Conservation (phyloP, 2,113 vertebrate species). For the Hippoglossus stenolepis region DNA sequence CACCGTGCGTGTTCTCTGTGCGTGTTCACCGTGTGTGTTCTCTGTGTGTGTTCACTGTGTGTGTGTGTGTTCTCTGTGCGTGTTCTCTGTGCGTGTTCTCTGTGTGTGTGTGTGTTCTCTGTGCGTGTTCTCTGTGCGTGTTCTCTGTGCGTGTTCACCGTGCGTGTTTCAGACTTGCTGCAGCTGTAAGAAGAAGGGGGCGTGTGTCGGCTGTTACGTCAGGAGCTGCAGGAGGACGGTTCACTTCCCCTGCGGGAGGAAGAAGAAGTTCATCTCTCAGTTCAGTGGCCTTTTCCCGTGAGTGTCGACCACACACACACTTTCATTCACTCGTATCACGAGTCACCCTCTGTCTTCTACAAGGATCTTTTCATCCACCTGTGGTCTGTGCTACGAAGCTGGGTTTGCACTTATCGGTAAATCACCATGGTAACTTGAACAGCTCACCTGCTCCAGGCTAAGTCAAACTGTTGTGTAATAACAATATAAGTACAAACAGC, state of each 20-base stretch:
- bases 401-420: too few species aligned
- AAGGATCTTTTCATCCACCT: too few species aligned
- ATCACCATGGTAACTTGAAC: too few species aligned
- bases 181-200: conserved; percentile 90
- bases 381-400: too few species aligned
- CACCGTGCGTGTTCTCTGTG: neutral
- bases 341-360: too few species aligned
- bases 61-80: too few species aligned
- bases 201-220: conserved; percentile 91
- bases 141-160: neutral
- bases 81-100: neutral
- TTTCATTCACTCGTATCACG: too few species aligned
- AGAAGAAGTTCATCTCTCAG: conserved; percentile 90
- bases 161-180: conserved; percentile 83
- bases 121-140: neutral
- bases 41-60: too few species aligned
- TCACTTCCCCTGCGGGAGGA: conserved; percentile 92
- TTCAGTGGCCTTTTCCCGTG: conserved; percentile 92
- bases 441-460: too few species aligned
- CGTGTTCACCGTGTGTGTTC: neutral
- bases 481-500: too few species aligned
- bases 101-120: too few species aligned
- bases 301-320: conserved; percentile 58
- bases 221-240: conserved; percentile 89
- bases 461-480: too few species aligned